Conservation (phyloP, 2,113 vertebrate species). For the Carassius gibelio region DNA sequence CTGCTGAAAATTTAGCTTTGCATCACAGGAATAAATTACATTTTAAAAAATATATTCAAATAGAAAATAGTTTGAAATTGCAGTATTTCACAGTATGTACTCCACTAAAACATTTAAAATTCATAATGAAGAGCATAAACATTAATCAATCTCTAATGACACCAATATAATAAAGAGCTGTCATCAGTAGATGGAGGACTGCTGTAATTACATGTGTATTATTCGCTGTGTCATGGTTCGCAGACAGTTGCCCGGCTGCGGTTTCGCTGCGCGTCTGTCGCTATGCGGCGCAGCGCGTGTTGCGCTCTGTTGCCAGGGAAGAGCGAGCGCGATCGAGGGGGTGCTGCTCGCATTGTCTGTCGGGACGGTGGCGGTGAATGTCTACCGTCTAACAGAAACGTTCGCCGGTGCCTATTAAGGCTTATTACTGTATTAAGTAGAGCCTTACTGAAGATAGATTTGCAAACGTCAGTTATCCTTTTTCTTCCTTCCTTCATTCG, state of each 20-base stretch:
- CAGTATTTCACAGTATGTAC: neutral
- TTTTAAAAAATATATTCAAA: neutral
- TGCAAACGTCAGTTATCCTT: neutral
- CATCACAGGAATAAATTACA: neutral
- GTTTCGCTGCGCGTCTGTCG: slow-evolving; percentile 35
- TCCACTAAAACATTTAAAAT: neutral
- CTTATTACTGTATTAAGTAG: neutral
- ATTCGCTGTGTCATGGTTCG: slow-evolving; percentile 41
- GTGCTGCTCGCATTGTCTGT: slow-evolving; percentile 52
- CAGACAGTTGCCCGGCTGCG: slow-evolving; percentile 23
- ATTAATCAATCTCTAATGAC: neutral
- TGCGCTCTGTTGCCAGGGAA: slow-evolving; percentile 53
- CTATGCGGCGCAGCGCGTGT: slow-evolving; percentile 45
- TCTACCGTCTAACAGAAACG: slow-evolving; percentile 39
- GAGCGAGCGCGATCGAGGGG: slow-evolving; percentile 45
- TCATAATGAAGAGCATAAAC: too few species aligned
- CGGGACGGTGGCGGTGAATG: slow-evolving; percentile 52
- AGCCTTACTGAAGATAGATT: neutral
- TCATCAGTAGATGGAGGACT: neutral
- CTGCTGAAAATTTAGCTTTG: neutral
- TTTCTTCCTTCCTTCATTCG: neutral
- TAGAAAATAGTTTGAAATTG: neutral
- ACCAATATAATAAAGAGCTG: neutral
- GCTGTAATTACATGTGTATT: neutral
- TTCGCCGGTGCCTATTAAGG: neutral